These are phyloP conservation scores for Anguilla marmorata DNA, from an alignment of 2,797 vertebrate species.

Conservation along the genomic window DNA sequence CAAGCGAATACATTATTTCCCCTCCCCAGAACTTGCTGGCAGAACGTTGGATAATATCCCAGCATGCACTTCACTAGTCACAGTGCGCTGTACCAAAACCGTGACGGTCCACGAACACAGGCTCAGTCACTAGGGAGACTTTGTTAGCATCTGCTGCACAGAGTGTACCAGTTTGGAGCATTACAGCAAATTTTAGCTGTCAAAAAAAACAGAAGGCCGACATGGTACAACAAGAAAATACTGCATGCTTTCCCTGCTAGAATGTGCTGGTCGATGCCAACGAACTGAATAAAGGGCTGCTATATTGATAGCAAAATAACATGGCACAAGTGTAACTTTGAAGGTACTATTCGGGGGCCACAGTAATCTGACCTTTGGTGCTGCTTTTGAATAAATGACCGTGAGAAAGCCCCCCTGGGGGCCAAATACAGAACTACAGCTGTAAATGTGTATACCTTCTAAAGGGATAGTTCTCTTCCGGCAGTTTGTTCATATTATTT, in stretches of 20 bases:
- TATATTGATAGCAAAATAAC: conserved; percentile 8
- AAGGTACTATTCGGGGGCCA: background rate
- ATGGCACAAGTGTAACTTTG: background rate
- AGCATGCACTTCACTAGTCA: background rate
- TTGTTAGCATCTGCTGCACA: background rate
- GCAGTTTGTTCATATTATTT: background rate
- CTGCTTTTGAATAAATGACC: background rate
- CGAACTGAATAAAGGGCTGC: background rate
- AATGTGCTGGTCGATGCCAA: background rate
- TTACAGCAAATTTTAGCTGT: background rate
- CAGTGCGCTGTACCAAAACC: background rate
- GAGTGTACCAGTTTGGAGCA: too few species aligned
- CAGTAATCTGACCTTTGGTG: background rate
- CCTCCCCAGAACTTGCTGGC: background rate
- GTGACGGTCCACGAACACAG: background rate
- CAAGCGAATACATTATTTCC: background rate
- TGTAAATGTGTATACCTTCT: background rate
- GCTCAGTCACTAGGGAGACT: background rate
- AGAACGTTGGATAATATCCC: conserved; percentile 2
- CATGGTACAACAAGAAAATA: background rate
- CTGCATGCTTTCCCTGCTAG: background rate
- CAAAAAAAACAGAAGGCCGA: background rate
- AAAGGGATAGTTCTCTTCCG: background rate
- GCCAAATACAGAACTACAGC: background rate
- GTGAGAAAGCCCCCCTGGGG: conserved; percentile 9